Percentiles rank a stretch among this genome's conserved stretches.
Evolutionary conservation across 2,113 vertebrate species (phyloP).

Genomic region (Orycteropus afer): DNA sequence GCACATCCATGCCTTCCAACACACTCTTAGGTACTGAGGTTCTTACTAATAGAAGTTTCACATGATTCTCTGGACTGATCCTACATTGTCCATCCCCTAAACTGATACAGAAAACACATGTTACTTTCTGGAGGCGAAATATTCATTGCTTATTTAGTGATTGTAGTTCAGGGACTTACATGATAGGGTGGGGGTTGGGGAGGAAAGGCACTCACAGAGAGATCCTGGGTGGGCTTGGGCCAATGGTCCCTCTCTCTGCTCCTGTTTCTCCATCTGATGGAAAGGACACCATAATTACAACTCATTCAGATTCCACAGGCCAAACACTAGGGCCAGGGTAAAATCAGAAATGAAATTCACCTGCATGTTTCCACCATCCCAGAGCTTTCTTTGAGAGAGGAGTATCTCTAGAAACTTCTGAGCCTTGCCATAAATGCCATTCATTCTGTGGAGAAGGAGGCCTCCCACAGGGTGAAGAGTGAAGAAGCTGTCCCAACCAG

Average conservation of each 20-base stretch:
- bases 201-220: background rate
- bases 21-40: too few species aligned
- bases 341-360: conserved; percentile 63
- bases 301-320: background rate
- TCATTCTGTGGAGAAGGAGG: conserved; percentile 44
- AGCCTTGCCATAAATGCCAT: background rate
- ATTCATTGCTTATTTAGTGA: background rate
- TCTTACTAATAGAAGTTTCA: background rate
- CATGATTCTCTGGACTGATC: background rate
- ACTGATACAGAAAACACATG: background rate
- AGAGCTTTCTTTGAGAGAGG: background rate
- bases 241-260: background rate
- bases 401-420: background rate
- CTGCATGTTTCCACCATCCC: background rate
- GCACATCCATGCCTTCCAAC: fast-evolving
- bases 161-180: fast-evolving
- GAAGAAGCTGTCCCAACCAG: background rate
- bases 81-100: too few species aligned
- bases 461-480: fast-evolving
- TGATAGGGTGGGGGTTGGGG: background rate
- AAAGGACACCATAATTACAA: background rate
- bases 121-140: background rate
- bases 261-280: background rate
- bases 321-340: fast-evolving
- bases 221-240: background rate